Conservation (phyloP, 2,888 invertebrate species). For the Eristalis pertinax region DNA sequence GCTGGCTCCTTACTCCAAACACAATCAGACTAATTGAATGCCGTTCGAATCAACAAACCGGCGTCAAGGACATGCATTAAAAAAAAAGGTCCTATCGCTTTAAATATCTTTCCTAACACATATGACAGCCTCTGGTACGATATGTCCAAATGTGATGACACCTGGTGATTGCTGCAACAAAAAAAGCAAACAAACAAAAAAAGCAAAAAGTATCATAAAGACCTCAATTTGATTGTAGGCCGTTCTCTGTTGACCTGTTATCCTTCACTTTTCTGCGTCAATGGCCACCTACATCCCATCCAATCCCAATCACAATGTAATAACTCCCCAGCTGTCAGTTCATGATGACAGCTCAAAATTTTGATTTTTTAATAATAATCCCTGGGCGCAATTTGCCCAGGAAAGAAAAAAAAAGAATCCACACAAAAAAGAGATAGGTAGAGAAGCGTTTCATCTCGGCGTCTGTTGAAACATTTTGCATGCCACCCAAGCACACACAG, state of each 20-base stretch:
- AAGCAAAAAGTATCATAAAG: neutral
- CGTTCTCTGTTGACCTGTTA: neutral
- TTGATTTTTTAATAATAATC: slow-evolving; percentile 57
- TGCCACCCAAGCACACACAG: slow-evolving; percentile 10
- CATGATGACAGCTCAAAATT: slow-evolving; percentile 54
- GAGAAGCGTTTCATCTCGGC: slow-evolving; percentile 33
- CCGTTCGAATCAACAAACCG: too few species aligned
- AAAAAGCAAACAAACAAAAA: neutral
- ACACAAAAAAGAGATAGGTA: neutral
- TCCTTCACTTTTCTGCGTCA: neutral
- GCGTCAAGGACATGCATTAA: neutral
- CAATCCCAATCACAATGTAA: slow-evolving; percentile 53
- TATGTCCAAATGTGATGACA: neutral
- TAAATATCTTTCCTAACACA: neutral
- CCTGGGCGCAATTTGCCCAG: slow-evolving; percentile 16
- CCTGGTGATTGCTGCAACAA: neutral
- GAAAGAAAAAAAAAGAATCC: neutral
- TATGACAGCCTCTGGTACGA: neutral
- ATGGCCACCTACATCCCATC: neutral
- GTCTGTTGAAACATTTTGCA: slow-evolving; percentile 48
- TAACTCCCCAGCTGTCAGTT: slow-evolving; percentile 59
- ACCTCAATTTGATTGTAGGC: neutral
- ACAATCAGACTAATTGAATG: too few species aligned
- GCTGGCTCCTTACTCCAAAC: too few species aligned
- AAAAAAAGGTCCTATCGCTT: neutral